phyloP scores from a whole-genome alignment of 64 coral and sea anemone species.

The Platygyra sinensis region DNA sequence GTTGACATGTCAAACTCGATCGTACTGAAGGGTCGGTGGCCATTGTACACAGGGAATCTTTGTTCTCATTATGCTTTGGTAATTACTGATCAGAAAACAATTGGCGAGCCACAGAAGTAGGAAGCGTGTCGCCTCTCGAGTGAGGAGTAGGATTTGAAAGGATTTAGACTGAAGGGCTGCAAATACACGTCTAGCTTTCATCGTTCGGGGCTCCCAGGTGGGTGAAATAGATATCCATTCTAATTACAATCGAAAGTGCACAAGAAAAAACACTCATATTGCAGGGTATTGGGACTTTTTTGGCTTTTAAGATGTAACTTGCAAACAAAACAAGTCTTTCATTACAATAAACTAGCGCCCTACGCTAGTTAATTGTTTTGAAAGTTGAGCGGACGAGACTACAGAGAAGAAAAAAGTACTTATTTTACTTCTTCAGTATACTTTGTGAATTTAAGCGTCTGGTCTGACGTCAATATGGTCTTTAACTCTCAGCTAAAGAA shows the following conservation, averaged over 20 bases:
- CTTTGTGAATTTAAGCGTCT: not conserved
- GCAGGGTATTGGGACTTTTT: not conserved
- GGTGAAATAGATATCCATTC: not conserved
- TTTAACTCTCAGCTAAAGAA: not conserved
- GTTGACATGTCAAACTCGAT: constrained; percentile 26
- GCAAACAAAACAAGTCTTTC: constrained; percentile 1
- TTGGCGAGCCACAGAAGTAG: not conserved
- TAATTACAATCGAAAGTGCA: not conserved
- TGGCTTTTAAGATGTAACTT: not conserved
- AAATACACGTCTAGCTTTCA: not conserved
- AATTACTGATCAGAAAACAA: constrained; percentile 39
- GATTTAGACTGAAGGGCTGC: not conserved
- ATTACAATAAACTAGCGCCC: not conserved
- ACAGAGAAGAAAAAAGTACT: too few species aligned
- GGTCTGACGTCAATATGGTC: not conserved
- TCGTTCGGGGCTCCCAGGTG: not conserved
- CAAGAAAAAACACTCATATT: not conserved
- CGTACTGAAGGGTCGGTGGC: not conserved
- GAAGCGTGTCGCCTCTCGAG: constrained; percentile 32
- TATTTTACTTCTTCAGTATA: not conserved
- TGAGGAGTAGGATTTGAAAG: not conserved
- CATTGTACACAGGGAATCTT: constrained; percentile 22
- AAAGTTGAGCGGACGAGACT: not conserved
- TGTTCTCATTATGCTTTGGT: constrained; percentile 34
- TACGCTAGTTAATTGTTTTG: not conserved